Base-by-base conservation (phyloP, 2,888 invertebrate genomes). In the Steromphala cineraria region DNA sequence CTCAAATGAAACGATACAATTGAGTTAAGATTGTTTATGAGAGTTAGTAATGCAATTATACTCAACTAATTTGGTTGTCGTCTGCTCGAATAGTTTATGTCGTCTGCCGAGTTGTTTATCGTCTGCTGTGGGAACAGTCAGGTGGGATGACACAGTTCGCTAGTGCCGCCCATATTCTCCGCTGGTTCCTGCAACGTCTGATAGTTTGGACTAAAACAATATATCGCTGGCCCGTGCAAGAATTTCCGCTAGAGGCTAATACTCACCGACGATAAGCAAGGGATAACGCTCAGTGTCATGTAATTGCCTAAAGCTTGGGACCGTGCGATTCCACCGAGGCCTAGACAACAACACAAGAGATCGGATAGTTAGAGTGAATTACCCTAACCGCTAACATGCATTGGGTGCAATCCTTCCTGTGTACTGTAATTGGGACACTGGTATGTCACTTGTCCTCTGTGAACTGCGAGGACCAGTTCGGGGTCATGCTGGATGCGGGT, bases 401-500 rank as follows among this genome's bases (percentile, higher is more conserved):
- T 46, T 46, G 46, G 8, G 46, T 46, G 46, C 5, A 46, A 46
- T 46, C 46, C 46, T 13, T 13, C 46, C 46, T 46, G 46, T 46
- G 46, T 1, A 46, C 46, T 46, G 46, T 46, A 46, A 46, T 46
- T 46, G 46, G 7, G 52, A 52, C 67, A n/a, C 24, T 52, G 31
- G 31, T 52, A 31, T 67, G 21, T 46, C 31, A 52, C 40, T 40
- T 24, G 31, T 52, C 52, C 46, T 5, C 46, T 10, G 10, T 46
- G 52, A 40, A 75, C 28, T 53, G 53, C 36, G 80, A 80, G 53
- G 80, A 80, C 67, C 84, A 81, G 36, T 95, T 94, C 86, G 94
- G 93, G 24, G 93, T 94, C 7, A 91, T 94, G 56, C 89, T 94
- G 75, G 94, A 94, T 87, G 94, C 94, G 8, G 94, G 94, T 13